Evolutionary conservation across 2,797 vertebrate species (phyloP).

Genomic region (Girardinus metallicus): DNA sequence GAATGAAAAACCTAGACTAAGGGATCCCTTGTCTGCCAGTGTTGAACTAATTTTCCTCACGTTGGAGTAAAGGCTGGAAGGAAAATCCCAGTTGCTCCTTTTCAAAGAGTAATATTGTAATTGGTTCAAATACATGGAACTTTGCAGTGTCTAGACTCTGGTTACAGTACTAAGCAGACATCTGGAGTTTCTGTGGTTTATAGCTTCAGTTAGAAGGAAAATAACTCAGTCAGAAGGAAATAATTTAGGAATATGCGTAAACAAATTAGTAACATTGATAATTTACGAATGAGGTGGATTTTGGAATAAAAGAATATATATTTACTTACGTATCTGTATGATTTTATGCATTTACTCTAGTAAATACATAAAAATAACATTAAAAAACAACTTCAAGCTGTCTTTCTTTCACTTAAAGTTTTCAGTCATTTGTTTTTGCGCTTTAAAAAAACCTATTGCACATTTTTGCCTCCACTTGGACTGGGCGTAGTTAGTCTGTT

Average conservation of each 20-base stretch:
- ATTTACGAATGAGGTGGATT: slow-evolving; percentile 3
- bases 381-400: background rate
- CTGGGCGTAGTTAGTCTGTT: slow-evolving; percentile 12
- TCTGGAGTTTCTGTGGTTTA: slow-evolving; percentile 19
- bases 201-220: slow-evolving; percentile 4
- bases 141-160: slow-evolving; percentile 32
- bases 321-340: background rate
- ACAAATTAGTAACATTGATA: slow-evolving; percentile 12
- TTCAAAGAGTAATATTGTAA: background rate
- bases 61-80: background rate
- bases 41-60: background rate
- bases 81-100: background rate
- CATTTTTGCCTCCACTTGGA: background rate
- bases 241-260: slow-evolving; percentile 11
- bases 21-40: background rate
- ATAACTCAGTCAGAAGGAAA: background rate
- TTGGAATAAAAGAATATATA: background rate
- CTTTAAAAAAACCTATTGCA: background rate
- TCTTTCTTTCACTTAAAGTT: background rate
- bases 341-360: no score
- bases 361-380: background rate
- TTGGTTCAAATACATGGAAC: slow-evolving; percentile 9
- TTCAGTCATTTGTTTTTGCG: background rate
- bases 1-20: background rate
- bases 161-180: slow-evolving; percentile 25